Base-by-base conservation (phyloP, 2,888 invertebrate genomes). In the Zonitis immaculata region DNA sequence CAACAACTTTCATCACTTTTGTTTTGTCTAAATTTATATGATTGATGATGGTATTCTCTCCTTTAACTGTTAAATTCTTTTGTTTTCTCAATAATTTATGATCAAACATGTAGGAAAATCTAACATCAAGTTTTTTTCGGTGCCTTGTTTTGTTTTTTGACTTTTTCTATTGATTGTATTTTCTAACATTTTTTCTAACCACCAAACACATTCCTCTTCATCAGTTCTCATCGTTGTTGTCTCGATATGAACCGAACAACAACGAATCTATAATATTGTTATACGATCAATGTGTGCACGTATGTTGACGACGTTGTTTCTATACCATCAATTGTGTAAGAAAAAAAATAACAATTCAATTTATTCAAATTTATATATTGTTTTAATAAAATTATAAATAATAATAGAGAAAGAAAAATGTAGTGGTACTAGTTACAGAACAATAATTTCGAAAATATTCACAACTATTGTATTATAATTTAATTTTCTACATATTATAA, bases 241-340 rank as follows among this genome's bases (percentile, higher is more conserved):
- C 16, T 16, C 35, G 35, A 35, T 35, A 9, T 18, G 2, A 18
- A 18, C 35, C 35, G 35, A 35, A 35, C 35, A 35, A 35, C 35
- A 18, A 35, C 35, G 35, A 35, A 2, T 35, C 16, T 1, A 35
- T 35, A 35, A 35, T 35, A 16, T 35, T 35, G 35, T 35, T 35
- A 0, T 35, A 35, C 16, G 9, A 35, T 35, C 35, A 35, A 35
- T 35, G 18, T 16, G 35, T 18, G 35, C 9, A 35, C 18, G 18
- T 35, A 9, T 35, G 35, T 35, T 35, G 35, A 35, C 35, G 35
- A 35, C 35, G 35, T 35, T 35, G 35, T 35, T 35, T 35, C 35
- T 35, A 9, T 35, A n/a, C n/a, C 35, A 16, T 35, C 35, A 35
- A 35, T 35, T 35, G 16, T 27, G 27, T 35, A 9, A 14, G 4